A percentile compares a stretch with the other conserved stretches of the same genome.
Evolutionary conservation across 1,140 invertebrate species (phyloP).

Genomic region (Trichonephila clavata): DNA sequence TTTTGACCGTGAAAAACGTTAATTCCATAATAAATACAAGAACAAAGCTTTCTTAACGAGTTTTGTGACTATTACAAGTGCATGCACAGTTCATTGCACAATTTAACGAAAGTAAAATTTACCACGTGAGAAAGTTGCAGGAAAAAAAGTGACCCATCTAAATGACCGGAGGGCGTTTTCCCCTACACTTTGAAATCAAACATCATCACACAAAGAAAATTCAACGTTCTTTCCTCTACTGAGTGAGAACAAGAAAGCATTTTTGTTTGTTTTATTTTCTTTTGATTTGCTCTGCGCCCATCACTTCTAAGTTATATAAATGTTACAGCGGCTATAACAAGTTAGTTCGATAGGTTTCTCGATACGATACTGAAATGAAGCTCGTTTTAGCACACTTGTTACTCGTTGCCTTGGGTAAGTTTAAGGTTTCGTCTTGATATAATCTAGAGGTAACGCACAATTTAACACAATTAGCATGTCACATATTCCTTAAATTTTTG

Average conservation of each 20-base stretch:
- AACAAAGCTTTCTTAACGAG: constrained; percentile 10
- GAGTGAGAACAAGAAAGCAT: neutral
- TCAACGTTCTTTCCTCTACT: neutral
- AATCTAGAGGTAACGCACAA: neutral
- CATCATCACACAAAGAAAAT: neutral
- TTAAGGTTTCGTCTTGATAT: neutral
- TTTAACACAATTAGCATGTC: neutral
- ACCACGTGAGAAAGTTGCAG: constrained; percentile 44
- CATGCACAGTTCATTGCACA: neutral
- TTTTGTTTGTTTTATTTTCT: constrained; percentile 7
- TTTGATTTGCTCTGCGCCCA: neutral
- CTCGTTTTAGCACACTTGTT: constrained; percentile 1
- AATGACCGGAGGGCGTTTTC: constrained; percentile 48
- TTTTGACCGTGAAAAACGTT: neutral
- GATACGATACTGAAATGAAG: constrained; percentile 13
- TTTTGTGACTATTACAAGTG: neutral
- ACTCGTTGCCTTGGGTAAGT: constrained; percentile 43
- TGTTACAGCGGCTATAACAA: constrained; percentile 1
- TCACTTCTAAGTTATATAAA: constrained; percentile 68
- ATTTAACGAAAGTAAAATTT: neutral
- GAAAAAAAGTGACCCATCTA: neutral
- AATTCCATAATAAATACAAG: neutral
- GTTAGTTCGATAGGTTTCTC: neutral
- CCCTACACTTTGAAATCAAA: constrained; percentile 1
- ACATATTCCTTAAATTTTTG: neutral